Percentiles rank a stretch among this genome's conserved stretches.
Evolutionary conservation across 2,888 invertebrate genomes (phyloP).

Genomic region (Norana najaformis): DNA sequence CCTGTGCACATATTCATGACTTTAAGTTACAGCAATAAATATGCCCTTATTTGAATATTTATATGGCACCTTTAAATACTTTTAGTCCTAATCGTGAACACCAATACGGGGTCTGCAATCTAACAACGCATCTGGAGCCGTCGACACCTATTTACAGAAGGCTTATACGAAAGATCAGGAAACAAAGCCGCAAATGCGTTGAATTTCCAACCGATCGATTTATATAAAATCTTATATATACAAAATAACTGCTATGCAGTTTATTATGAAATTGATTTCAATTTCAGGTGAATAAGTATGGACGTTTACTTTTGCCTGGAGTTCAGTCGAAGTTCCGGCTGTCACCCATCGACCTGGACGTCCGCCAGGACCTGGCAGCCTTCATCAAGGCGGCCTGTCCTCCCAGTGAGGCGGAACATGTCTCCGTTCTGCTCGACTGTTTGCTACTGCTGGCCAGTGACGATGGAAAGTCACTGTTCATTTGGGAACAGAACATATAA

Average conservation of each 20-base stretch:
- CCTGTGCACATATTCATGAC: too few relatives aligned
- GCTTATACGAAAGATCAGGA: too few relatives aligned
- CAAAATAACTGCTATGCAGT: too few relatives aligned
- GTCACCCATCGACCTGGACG: neutral
- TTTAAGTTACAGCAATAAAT: neutral
- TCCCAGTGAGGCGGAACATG: neutral
- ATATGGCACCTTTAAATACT: neutral
- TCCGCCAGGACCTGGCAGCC: neutral
- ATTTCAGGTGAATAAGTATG: conserved; percentile 10
- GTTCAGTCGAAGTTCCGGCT: neutral
- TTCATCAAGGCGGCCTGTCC: neutral
- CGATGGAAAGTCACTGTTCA: conserved; percentile 3
- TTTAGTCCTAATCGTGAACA: too few relatives aligned
- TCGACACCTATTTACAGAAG: too few relatives aligned
- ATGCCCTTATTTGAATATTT: neutral
- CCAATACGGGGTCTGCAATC: too few relatives aligned
- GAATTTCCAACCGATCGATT: too few relatives aligned
- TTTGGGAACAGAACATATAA: neutral
- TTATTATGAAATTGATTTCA: neutral
- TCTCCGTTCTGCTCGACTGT: neutral
- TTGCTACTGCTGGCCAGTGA: neutral
- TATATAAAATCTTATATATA: too few relatives aligned
- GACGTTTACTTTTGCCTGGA: neutral
- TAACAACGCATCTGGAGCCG: too few relatives aligned
- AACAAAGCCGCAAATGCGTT: too few relatives aligned